phyloP scores from a whole-genome alignment of 37 sponge, comb jelly and placozoan species.

The Bolinopsis microptera region DNA sequence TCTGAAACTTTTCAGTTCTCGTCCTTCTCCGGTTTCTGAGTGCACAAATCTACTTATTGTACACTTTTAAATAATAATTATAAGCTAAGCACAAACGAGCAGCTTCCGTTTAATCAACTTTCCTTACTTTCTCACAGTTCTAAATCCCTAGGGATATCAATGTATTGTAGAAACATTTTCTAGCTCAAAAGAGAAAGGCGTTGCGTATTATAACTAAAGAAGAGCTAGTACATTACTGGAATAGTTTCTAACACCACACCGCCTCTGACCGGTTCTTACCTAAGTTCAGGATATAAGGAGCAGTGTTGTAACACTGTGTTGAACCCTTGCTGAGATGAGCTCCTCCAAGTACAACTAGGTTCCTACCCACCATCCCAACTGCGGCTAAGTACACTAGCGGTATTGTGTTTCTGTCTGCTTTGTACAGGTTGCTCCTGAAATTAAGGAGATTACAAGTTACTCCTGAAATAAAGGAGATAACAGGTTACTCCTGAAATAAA shows the following conservation, averaged over 20 bases:
- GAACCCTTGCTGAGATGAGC: not conserved
- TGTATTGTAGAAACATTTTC: no score
- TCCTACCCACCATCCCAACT: not conserved
- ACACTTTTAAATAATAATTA: no score
- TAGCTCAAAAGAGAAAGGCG: no score
- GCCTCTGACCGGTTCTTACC: no score
- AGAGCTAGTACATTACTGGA: no score
- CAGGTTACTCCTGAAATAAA: not conserved
- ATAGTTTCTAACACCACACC: no score
- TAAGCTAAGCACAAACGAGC: no score
- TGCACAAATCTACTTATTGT: no score
- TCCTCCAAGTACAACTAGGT: not conserved
- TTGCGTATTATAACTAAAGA: no score
- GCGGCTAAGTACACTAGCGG: conserved; percentile 11
- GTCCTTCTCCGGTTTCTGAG: conserved; percentile 13
- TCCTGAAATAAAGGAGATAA: not conserved
- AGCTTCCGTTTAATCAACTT: no score
- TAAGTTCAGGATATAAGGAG: not conserved
- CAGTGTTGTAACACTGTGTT: not conserved
- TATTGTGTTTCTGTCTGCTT: not conserved
- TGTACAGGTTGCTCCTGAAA: conserved; percentile 25
- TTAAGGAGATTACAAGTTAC: not conserved
- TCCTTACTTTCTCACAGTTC: no score
- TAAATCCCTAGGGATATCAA: no score
- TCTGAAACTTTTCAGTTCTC: not conserved